These are phyloP conservation scores for Falco peregrinus DNA, from an alignment of 2,797 vertebrate species.

Conservation along the genomic window DNA sequence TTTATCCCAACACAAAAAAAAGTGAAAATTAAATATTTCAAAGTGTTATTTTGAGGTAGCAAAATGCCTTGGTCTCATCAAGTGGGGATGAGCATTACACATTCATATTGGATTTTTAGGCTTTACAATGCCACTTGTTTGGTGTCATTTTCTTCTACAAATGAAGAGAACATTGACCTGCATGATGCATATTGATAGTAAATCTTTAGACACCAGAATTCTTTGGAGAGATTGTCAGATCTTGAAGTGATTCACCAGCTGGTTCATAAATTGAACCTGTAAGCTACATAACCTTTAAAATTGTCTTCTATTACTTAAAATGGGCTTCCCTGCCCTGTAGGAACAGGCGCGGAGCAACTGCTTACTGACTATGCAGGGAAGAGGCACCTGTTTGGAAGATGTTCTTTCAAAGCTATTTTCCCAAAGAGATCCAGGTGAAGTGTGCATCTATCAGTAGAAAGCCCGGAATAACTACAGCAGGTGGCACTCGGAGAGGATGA, in stretches of 20 bases:
- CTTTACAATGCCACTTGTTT: constrained; percentile 61
- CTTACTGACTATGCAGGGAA: background rate
- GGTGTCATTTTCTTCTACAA: constrained; percentile 59
- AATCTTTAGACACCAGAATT: constrained; percentile 6
- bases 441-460: background rate
- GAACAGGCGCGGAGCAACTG: background rate
- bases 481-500: background rate
- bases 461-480: background rate
- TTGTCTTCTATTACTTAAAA: background rate
- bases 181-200: constrained; percentile 50
- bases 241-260: background rate
- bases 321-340: background rate
- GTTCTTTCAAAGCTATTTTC: background rate
- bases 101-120: constrained; percentile 53
- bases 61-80: constrained; percentile 17
- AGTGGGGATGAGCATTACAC: constrained; percentile 11
- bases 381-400: background rate
- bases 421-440: background rate
- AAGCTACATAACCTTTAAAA: background rate
- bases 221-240: constrained; percentile 3
- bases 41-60: constrained; percentile 6
- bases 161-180: constrained; percentile 61
- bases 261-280: background rate
- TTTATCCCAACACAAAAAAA: background rate
- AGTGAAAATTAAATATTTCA: constrained; percentile 2